A percentile compares a stretch with the other conserved stretches of the same genome.
These are phyloP conservation scores for Ornithorhynchus anatinus DNA, from an alignment of 2,113 vertebrate species.

Conservation along the genomic window DNA sequence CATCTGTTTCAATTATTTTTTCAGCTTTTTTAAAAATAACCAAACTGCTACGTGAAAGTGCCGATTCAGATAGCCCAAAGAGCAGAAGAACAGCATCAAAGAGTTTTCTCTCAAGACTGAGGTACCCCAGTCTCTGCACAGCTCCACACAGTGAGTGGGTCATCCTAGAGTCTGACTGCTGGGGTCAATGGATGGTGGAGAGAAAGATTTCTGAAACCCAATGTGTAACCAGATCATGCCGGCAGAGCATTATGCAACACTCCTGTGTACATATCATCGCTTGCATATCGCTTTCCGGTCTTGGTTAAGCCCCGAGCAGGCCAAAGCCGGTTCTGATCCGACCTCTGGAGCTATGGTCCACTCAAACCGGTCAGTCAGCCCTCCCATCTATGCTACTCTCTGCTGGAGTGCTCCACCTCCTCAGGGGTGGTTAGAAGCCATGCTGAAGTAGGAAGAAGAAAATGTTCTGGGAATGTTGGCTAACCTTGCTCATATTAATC, in stretches of 20 bases:
- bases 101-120: too few species aligned
- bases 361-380: neutral
- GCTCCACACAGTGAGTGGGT: too few species aligned
- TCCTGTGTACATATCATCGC: constrained; percentile 24
- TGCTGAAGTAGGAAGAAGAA: neutral
- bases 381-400: neutral
- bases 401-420: neutral
- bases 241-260: constrained; percentile 20
- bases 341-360: constrained; percentile 9
- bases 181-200: neutral
- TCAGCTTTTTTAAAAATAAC: too few species aligned
- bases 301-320: constrained; percentile 10
- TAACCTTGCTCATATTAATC: too few species aligned
- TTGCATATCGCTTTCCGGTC: neutral
- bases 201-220: neutral
- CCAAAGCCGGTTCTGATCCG: neutral
- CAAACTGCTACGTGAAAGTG: too few species aligned
- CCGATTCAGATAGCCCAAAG: too few species aligned
- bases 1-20: too few species aligned
- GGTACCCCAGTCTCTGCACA: too few species aligned
- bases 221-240: neutral
- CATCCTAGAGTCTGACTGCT: too few species aligned
- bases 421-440: neutral
- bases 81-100: too few species aligned
- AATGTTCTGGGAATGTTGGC: too few species aligned